Evolutionary conservation across 2,888 invertebrate species (phyloP).

Genomic region (Pegoplata infirma): DNA sequence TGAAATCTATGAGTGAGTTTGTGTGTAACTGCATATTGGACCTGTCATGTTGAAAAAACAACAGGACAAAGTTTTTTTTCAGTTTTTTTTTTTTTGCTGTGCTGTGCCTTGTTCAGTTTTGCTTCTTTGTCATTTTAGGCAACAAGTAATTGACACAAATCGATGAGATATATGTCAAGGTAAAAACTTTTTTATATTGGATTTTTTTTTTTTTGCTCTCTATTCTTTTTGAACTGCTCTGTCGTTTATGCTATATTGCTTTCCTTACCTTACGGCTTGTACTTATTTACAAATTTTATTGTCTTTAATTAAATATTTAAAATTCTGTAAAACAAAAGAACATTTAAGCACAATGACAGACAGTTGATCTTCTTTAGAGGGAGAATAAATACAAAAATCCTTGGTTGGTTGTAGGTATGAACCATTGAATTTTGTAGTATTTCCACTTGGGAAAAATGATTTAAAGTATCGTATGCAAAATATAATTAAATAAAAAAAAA

Average conservation of each 20-base stretch:
- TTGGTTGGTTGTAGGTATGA: background rate
- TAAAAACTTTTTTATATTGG: constrained; percentile 65
- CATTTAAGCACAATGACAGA: constrained; percentile 50
- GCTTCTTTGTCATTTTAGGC: constrained; percentile 66
- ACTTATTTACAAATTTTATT: constrained; percentile 46
- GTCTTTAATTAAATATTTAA: constrained; percentile 63
- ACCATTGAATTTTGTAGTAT: constrained; percentile 42
- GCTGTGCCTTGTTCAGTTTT: constrained; percentile 22
- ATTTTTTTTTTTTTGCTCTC: background rate
- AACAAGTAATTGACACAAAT: constrained; percentile 75
- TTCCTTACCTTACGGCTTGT: constrained; percentile 36
- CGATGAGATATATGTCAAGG: constrained; percentile 75
- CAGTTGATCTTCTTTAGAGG: constrained; percentile 27
- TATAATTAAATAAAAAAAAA: constrained; percentile 60
- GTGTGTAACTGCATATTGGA: constrained; percentile 30
- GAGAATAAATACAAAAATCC: background rate
- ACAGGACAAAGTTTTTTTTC: constrained; percentile 54
- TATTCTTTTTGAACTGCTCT: constrained; percentile 11
- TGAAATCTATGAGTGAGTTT: constrained; percentile 7
- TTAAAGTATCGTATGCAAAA: constrained; percentile 57
- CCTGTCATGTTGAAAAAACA: constrained; percentile 22
- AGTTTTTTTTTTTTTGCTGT: constrained; percentile 14
- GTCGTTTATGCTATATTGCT: constrained; percentile 33
- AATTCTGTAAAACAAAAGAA: constrained; percentile 41
- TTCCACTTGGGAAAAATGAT: constrained; percentile 28